Conservation (phyloP, 2,888 invertebrate species). For the Clostera curtula region DNA sequence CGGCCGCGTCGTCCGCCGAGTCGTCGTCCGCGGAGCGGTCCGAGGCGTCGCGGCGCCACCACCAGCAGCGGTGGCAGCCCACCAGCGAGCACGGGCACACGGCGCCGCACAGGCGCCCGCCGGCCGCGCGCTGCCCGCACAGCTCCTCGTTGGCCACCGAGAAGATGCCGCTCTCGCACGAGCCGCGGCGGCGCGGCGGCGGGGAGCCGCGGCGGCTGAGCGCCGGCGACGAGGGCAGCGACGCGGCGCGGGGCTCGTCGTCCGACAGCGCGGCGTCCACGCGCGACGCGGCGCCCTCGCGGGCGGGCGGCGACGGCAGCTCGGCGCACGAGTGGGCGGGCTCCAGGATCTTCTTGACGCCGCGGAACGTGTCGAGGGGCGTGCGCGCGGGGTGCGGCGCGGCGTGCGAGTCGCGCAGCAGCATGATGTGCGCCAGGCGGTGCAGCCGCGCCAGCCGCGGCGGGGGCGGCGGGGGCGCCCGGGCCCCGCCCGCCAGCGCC, state of each 20-base stretch:
- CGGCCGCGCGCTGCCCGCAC: constrained; percentile 53
- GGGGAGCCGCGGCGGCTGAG: constrained; percentile 35
- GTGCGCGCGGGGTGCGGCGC: constrained; percentile 77
- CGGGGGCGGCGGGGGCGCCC: constrained; percentile 40
- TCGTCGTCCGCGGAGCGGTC: constrained; percentile 21
- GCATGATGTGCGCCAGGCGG: constrained; percentile 89
- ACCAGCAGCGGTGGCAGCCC: constrained; percentile 63
- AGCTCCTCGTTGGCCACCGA: constrained; percentile 89
- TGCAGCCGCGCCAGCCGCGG: constrained; percentile 69
- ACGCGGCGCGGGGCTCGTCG: constrained; percentile 43
- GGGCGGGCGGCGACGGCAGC: constrained; percentile 82
- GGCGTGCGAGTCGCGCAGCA: constrained; percentile 88
- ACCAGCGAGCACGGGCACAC: constrained; percentile 61
- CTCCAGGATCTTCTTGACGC: constrained; percentile 88
- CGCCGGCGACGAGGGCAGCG: constrained; percentile 56
- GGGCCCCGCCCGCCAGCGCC: constrained; percentile 30
- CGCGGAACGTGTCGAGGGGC: constrained; percentile 84
- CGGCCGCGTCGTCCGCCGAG: constrained; percentile 20
- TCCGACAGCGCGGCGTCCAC: constrained; percentile 20
- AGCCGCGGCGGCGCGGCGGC: constrained; percentile 74
- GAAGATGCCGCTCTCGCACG: constrained; percentile 93
- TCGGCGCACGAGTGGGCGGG: constrained; percentile 82
- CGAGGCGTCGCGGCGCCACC: constrained; percentile 44
- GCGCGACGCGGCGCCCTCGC: constrained; percentile 28
- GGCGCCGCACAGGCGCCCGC: constrained; percentile 38